These are phyloP conservation scores for Vidua macroura DNA, from an alignment of 2,113 vertebrate genomes.

Conservation along the genomic window DNA sequence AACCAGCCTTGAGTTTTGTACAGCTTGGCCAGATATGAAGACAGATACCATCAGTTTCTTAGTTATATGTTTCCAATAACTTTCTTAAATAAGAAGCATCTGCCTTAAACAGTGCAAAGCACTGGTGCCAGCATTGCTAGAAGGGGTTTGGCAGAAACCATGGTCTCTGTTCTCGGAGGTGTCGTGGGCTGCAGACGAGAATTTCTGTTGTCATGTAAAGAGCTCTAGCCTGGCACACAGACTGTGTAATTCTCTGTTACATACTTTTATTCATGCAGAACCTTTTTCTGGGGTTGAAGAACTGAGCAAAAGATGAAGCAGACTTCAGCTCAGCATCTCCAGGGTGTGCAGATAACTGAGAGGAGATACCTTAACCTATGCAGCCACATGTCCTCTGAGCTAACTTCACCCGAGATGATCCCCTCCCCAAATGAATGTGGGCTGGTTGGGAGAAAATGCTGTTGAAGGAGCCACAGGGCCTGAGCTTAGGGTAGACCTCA, in stretches of 20 bases:
- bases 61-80: neutral
- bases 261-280: neutral
- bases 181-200: neutral
- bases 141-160: neutral
- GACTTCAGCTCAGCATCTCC: neutral
- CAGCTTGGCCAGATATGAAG: neutral
- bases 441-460: neutral
- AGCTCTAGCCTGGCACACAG: neutral
- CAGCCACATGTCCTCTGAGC: fast-evolving
- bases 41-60: neutral
- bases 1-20: neutral
- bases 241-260: neutral
- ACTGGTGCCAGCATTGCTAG: neutral
- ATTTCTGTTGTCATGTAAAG: neutral
- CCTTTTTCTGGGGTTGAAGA: neutral
- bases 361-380: neutral
- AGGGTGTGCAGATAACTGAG: neutral
- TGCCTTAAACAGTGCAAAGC: neutral
- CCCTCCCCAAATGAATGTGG: neutral
- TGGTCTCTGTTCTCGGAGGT: constrained; percentile 10
- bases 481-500: neutral
- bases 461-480: neutral
- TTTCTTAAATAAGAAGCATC: constrained; percentile 36
- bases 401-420: neutral
- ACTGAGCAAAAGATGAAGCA: neutral